Base-by-base conservation (phyloP, 1,140 invertebrate genomes). In the Chrysomallon squamiferum region DNA sequence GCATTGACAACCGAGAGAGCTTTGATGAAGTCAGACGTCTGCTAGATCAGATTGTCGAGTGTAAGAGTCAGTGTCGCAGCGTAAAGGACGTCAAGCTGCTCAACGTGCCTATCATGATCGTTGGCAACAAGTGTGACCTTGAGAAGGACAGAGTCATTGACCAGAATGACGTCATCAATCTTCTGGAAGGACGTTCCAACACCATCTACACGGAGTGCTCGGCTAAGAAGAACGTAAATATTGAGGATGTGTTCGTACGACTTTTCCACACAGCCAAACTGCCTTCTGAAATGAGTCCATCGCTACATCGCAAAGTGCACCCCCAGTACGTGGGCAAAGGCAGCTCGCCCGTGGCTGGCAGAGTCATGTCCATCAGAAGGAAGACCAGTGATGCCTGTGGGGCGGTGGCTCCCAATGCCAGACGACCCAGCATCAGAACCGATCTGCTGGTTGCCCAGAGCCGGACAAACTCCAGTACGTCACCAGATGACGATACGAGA, bases 201-300 rank as follows among this genome's bases (percentile, higher is more conserved):
- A 93, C 92, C 77, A 89, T 89, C n/a, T 93, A 92, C 81, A 87
- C 93, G 32, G 92, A 94, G 79, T 91, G 90, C 30, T 94, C 92
- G 32, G 92, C 93, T 1, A 93, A 93, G 78, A 90, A 90, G 73
- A 93, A 93, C 79, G 88, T 89, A 63, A 90, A 90, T 74, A 90
- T 94, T 60, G 92, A 93, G 72, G 92, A 94, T 72, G 88, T 93
- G 3, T 94, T 94, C 82, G 91, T 92, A 78, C 90, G 92, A 68
- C 86, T 94, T 4, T 94, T 94, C 81, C 88, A 91, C 45, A 88
- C 92, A 11, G 92, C 92, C 9, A 92, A 92, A 76, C 84, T 94
- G 59, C 93, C 93, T 1, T 82, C 92, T 73, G 93, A 94, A 86
- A 94, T 94, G 93, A 92, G 92, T n/a, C 93, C 93, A 0, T 93